Conservation (phyloP, 2,888 invertebrate species). For the Pollenia griseotomentosa region DNA sequence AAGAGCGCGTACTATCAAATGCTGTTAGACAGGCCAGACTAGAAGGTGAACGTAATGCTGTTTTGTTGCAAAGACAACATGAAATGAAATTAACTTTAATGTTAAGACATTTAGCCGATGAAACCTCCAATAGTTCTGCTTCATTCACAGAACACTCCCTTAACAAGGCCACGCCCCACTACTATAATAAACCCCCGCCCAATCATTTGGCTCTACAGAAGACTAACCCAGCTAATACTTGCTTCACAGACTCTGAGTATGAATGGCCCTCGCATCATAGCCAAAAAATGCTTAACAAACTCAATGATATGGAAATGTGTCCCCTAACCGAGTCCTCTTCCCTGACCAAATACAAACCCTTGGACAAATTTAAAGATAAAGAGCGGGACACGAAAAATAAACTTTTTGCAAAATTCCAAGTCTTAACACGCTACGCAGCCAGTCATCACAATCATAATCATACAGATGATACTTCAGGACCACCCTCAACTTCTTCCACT, state of each 20-base stretch:
- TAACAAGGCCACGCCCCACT: conserved; percentile 35
- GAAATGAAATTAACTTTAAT: conserved; percentile 88
- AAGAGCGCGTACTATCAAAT: conserved; percentile 89
- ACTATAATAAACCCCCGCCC: conserved; percentile 61
- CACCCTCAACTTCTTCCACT: conserved; percentile 55
- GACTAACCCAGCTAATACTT: conserved; percentile 72
- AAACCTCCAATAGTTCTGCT: conserved; percentile 84
- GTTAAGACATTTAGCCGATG: conserved; percentile 86
- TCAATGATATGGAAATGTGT: conserved; percentile 80
- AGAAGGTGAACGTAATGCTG: conserved; percentile 87
- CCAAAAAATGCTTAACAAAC: conserved; percentile 76
- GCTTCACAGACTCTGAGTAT: conserved; percentile 80
- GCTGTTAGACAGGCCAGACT: conserved; percentile 88
- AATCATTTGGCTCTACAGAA: conserved; percentile 72
- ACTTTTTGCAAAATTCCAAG: conserved; percentile 85
- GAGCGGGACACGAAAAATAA: conserved; percentile 85
- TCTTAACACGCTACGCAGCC: conserved; percentile 84
- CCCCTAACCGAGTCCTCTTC: conserved; percentile 79
- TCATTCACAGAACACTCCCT: conserved; percentile 78
- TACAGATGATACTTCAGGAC: conserved; percentile 64
- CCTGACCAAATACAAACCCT: conserved; percentile 80
- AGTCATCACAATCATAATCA: conserved; percentile 75
- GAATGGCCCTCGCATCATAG: conserved; percentile 71
- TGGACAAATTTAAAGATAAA: conserved; percentile 84
- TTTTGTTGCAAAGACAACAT: conserved; percentile 87